Percentiles rank a stretch among this genome's conserved stretches.
Conservation (phyloP, 2,888 invertebrate species). For the Thymelicus acteon region DNA sequence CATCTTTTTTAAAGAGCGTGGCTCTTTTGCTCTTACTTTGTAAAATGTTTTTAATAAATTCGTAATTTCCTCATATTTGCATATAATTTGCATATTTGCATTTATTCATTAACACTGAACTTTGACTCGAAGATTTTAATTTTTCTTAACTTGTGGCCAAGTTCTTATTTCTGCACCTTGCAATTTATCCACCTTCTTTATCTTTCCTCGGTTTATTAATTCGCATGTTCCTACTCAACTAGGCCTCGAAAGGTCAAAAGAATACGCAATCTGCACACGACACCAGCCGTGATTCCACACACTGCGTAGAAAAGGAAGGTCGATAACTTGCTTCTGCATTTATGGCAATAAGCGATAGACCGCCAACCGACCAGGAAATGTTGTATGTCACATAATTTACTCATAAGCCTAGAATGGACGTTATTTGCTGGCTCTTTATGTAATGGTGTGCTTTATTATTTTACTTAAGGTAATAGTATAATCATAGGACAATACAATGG, state of each 20-base stretch:
- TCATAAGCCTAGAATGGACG: slow-evolving; percentile 5
- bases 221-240: not conserved
- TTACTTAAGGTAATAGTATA: not conserved
- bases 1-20: too few species aligned
- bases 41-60: too few species aligned
- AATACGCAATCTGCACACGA: slow-evolving; percentile 19
- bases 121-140: too few species aligned
- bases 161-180: too few species aligned
- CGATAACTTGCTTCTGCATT: slow-evolving; percentile 18
- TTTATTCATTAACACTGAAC: too few species aligned
- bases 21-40: too few species aligned
- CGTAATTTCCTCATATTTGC: too few species aligned
- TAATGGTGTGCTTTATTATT: slow-evolving; percentile 14
- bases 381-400: slow-evolving; percentile 20
- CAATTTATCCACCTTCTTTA: too few species aligned
- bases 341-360: slow-evolving; percentile 16
- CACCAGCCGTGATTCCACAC: slow-evolving; percentile 10
- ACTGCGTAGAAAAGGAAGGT: slow-evolving; percentile 23
- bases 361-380: slow-evolving; percentile 16
- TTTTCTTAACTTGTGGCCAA: too few species aligned
- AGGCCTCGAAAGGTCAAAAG: slow-evolving; percentile 10
- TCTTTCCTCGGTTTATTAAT: not conserved
- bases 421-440: slow-evolving; percentile 7
- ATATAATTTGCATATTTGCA: too few species aligned
- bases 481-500: not conserved